phyloP scores from a whole-genome alignment of 2,888 invertebrate genomes.

The Drosophila longiperda region DNA sequence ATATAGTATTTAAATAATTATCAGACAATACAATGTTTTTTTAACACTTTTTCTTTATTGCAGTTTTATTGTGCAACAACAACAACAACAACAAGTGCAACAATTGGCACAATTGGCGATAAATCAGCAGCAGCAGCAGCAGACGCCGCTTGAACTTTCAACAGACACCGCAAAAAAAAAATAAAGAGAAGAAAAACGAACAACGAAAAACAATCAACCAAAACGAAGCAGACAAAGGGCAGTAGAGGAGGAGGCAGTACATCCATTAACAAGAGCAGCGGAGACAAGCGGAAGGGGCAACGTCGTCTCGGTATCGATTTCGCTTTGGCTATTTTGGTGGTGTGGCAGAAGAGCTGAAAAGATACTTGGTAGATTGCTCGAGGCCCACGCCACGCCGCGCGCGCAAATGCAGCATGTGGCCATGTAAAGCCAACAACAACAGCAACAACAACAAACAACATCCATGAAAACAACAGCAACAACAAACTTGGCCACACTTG shows the following conservation, averaged over 20 bases:
- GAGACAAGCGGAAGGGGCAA: not conserved
- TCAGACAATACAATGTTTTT: constrained; percentile 24
- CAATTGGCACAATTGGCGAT: constrained; percentile 65
- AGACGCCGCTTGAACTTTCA: constrained; percentile 46
- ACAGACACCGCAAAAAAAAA: constrained; percentile 17
- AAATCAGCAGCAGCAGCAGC: constrained; percentile 37
- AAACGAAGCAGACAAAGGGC: constrained; percentile 10
- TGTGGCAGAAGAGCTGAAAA: constrained; percentile 9
- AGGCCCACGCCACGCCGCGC: constrained; percentile 46
- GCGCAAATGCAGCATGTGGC: constrained; percentile 70
- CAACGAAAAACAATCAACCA: constrained; percentile 54
- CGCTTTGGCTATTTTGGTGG: constrained; percentile 43
- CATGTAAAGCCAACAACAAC: constrained; percentile 43
- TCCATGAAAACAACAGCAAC: not conserved
- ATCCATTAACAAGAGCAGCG: constrained; percentile 47
- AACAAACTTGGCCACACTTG: constrained; percentile 52
- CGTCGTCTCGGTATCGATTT: constrained; percentile 30
- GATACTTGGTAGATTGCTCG: constrained; percentile 24
- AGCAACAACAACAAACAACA: constrained; percentile 8
- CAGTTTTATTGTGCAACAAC: constrained; percentile 75
- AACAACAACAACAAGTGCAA: constrained; percentile 64
- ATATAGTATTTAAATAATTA: constrained; percentile 36
- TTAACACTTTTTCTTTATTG: constrained; percentile 35
- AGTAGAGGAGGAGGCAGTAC: constrained; percentile 33
- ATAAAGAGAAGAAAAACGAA: constrained; percentile 44